Percentiles rank a stretch among this genome's conserved stretches.
phyloP scores from a whole-genome alignment of 2,797 vertebrate genomes.

The Anabacerthia variegaticeps region DNA sequence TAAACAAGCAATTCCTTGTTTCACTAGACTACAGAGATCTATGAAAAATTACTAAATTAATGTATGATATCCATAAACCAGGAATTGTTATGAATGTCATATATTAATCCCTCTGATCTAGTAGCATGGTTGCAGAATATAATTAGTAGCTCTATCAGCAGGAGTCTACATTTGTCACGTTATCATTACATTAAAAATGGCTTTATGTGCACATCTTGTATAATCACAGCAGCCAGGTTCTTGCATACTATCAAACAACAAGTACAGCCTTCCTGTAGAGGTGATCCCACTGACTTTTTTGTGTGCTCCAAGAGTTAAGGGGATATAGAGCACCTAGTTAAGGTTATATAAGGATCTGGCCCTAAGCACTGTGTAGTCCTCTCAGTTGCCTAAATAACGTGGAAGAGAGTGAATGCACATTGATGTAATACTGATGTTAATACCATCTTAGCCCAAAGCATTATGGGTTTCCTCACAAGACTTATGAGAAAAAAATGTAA shows the following conservation, averaged over 20 bases:
- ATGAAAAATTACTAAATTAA: neutral
- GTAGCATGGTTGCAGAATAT: neutral
- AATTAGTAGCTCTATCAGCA: conserved; percentile 18
- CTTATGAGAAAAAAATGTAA: neutral
- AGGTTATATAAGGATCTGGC: neutral
- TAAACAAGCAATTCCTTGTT: neutral
- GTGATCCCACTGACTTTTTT: neutral
- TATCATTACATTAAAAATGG: neutral
- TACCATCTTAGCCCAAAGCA: neutral
- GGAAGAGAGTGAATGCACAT: neutral
- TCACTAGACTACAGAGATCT: neutral
- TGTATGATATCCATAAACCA: neutral
- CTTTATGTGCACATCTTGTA: rapidly evolving
- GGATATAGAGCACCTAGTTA: neutral
- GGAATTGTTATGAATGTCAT: neutral
- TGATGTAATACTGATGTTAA: neutral
- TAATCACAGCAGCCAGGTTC: neutral
- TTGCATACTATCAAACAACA: neutral
- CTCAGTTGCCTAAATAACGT: neutral
- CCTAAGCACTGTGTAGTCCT: neutral
- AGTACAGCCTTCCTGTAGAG: neutral
- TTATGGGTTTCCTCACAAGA: neutral
- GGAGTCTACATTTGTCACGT: neutral
- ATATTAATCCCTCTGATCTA: neutral
- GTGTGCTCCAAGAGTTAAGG: neutral